These are phyloP conservation scores for Spizaetus ornatus DNA, from an alignment of 2,113 vertebrate genomes.

Conservation along the genomic window DNA sequence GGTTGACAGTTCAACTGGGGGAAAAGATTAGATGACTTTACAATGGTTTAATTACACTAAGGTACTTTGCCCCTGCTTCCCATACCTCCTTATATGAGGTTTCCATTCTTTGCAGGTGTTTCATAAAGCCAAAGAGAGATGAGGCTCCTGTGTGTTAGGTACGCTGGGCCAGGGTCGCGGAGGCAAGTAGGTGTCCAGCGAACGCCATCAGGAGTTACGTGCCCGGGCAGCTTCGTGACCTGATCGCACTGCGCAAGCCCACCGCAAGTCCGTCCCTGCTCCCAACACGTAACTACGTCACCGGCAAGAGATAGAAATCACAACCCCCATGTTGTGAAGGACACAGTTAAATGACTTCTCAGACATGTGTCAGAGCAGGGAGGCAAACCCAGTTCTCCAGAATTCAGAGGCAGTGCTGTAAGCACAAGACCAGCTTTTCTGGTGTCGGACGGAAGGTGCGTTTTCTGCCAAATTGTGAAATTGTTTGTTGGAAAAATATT, in stretches of 20 bases:
- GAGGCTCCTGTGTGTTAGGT: background rate
- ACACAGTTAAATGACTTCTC: background rate
- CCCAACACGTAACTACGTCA: background rate
- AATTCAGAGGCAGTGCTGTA: background rate
- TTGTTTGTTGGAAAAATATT: background rate
- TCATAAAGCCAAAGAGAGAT: background rate
- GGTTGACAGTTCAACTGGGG: background rate
- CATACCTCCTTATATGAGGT: background rate
- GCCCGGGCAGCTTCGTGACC: background rate
- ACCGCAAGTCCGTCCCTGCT: rapidly evolving
- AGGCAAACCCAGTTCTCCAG: background rate
- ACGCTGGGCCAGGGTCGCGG: rapidly evolving
- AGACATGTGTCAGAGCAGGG: rapidly evolving
- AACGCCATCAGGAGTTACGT: background rate
- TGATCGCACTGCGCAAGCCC: background rate
- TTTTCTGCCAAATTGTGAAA: background rate
- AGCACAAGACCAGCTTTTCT: background rate
- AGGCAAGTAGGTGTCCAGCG: background rate
- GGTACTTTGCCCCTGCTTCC: background rate
- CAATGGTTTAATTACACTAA: background rate
- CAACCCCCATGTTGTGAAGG: background rate
- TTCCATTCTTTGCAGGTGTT: background rate
- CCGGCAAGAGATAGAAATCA: background rate
- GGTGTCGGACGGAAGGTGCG: background rate
- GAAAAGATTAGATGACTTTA: background rate